Evolutionary conservation across 2,888 invertebrate species (phyloP).

Genomic region (Salpingus planirostris): DNA sequence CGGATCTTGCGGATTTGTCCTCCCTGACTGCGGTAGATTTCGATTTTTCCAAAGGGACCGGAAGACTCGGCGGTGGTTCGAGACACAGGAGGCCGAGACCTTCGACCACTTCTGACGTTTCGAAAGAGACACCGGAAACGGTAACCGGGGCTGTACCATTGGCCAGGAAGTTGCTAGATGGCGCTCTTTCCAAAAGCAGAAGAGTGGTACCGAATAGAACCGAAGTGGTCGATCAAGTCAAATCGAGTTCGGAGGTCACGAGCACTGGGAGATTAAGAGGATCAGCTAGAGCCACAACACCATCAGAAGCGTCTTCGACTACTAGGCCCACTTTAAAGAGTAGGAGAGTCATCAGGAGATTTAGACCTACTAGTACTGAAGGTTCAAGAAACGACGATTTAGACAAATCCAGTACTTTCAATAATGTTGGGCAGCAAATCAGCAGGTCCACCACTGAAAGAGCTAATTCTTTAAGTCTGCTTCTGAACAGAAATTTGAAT

Average conservation of each 20-base stretch:
- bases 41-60: constrained; percentile 18
- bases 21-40: constrained; percentile 48
- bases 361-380: constrained; percentile 18
- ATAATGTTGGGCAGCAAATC: no score
- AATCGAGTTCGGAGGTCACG: constrained; percentile 17
- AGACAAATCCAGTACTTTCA: no score
- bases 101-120: constrained; percentile 11
- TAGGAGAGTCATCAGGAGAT: constrained; percentile 24
- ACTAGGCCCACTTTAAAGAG: constrained; percentile 10
- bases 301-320: constrained; percentile 9
- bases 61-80: constrained; percentile 9
- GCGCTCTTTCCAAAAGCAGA: constrained; percentile 14
- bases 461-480: background rate
- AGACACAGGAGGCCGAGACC: constrained; percentile 19
- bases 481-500: constrained; percentile 2
- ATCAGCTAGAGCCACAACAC: constrained; percentile 15
- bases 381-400: constrained; percentile 8
- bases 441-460: background rate
- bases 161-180: constrained; percentile 16
- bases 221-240: constrained; percentile 15
- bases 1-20: constrained; percentile 44
- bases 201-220: constrained; percentile 11
- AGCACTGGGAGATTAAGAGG: constrained; percentile 13
- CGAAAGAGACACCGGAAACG: no score
- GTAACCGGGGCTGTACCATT: constrained; percentile 18